These are phyloP conservation scores for Sitta europaea DNA, from an alignment of 2,113 vertebrate species.

Conservation along the genomic window DNA sequence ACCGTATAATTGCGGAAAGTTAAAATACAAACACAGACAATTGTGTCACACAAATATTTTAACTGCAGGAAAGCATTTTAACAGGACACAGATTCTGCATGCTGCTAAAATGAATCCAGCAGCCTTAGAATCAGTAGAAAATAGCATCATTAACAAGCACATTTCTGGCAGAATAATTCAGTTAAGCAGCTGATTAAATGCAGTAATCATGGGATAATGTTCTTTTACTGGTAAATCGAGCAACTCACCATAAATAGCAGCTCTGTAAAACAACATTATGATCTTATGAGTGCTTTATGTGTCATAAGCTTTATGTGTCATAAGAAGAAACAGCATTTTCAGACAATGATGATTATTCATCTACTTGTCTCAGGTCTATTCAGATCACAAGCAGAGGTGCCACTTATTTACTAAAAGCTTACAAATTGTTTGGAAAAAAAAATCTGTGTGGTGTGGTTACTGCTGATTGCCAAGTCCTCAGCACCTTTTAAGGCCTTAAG, in stretches of 20 bases:
- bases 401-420: not conserved
- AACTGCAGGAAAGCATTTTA: slow-evolving; percentile 22
- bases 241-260: not conserved
- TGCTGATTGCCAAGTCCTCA: not conserved
- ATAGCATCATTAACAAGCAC: not conserved
- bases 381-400: not conserved
- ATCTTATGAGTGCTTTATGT: not conserved
- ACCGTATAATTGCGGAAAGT: not conserved
- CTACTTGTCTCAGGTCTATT: not conserved
- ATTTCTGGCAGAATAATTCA: slow-evolving; percentile 12
- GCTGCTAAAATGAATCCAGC: not conserved
- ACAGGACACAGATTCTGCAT: not conserved
- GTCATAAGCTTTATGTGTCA: not conserved
- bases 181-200: not conserved
- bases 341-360: not conserved
- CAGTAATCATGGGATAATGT: not conserved
- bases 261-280: not conserved
- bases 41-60: slow-evolving; percentile 12
- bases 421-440: not conserved
- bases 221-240: not conserved
- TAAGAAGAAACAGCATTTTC: not conserved
- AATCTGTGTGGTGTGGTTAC: not conserved
- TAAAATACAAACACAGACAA: slow-evolving; percentile 17
- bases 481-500: not conserved
- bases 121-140: not conserved